Evolutionary conservation across 2,797 vertebrate genomes (phyloP), one percentile per base, ranked within the genome.

Genomic region (Monodelphis domestica): DNA sequence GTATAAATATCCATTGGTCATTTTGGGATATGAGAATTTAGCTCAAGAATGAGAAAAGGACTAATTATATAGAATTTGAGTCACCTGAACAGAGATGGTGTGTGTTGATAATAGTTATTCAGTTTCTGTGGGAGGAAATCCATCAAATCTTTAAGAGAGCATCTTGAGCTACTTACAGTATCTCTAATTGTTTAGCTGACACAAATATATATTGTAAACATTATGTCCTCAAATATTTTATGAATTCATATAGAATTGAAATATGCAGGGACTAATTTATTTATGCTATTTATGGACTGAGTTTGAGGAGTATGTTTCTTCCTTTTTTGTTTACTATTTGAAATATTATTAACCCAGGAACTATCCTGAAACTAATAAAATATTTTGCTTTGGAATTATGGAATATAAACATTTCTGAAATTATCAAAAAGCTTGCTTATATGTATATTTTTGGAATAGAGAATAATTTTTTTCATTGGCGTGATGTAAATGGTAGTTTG

Each of bases 321-420:
- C 30, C 92, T 33, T 12, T 45, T 93, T n/a, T n/a, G 70, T 94
- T 94, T 90, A 26, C 51, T 1, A 21, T 94, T 1, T 52, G 93
- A 5, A 89, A n/a, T 54, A 54, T 87, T 78, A 11, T 12, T 53
- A 91, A 78, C 24, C 9, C 29, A 84, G 54, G 52, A 54, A 54
- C 87, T 54, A 11, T 89, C 70, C 96, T 88, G 54, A 88, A 95
- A 45, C 29, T 92, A 53, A 53, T 70, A 92, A 54, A 0, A 56
- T 89, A 88, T 57, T 93, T 26, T 95, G 2, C 11, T 91, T 91
- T 70, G 54, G 91, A 51, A 54, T 78, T 70, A 70, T 84, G 17
- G 11, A 78, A 92, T 54, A 70, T 4, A 94, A 90, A 51, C n/a
- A 59, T 9, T 63, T 52, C 14, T 11, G 53, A 93, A 87, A 91